Conservation (phyloP, 2,888 invertebrate genomes). For the Petrolisthes cinctipes region DNA sequence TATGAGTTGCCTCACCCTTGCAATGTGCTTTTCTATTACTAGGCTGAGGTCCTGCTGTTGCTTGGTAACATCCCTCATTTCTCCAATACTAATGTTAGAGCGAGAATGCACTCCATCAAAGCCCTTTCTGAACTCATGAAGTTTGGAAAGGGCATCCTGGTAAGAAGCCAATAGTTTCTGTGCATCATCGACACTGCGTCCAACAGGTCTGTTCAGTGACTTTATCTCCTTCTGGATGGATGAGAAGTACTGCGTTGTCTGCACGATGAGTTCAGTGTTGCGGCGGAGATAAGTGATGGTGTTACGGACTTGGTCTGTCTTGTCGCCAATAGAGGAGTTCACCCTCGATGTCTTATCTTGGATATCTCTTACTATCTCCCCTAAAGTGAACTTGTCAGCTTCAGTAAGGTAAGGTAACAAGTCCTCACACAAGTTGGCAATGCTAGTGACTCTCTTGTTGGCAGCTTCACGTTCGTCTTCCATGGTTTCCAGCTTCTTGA, state of each 20-base stretch:
- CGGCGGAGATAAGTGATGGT: conserved; percentile 86
- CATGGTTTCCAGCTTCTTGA: conserved; percentile 83
- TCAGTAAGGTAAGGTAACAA: conserved; percentile 85
- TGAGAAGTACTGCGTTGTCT: conserved; percentile 83
- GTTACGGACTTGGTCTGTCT: conserved; percentile 80
- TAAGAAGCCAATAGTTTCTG: conserved; percentile 76
- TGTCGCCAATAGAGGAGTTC: conserved; percentile 81
- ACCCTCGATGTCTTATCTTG: conserved; percentile 84
- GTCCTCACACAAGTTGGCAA: conserved; percentile 83
- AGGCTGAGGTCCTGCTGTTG: conserved; percentile 89
- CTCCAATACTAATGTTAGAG: conserved; percentile 77
- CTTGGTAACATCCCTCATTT: conserved; percentile 81
- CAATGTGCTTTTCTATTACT: conserved; percentile 81
- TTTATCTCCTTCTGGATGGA: conserved; percentile 87
- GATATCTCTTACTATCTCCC: conserved; percentile 83
- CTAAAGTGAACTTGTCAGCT: conserved; percentile 85
- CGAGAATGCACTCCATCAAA: conserved; percentile 77
- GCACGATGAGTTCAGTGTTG: conserved; percentile 83
- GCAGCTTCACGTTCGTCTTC: conserved; percentile 81
- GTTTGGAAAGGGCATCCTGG: conserved; percentile 67
- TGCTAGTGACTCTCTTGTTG: conserved; percentile 80
- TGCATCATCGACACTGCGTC: conserved; percentile 89
- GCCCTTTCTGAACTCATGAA: conserved; percentile 69
- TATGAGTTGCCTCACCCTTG: conserved; percentile 79
- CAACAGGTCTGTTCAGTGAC: conserved; percentile 86